Conservation (phyloP, 2,888 invertebrate species). For the Odontothrips loti region DNA sequence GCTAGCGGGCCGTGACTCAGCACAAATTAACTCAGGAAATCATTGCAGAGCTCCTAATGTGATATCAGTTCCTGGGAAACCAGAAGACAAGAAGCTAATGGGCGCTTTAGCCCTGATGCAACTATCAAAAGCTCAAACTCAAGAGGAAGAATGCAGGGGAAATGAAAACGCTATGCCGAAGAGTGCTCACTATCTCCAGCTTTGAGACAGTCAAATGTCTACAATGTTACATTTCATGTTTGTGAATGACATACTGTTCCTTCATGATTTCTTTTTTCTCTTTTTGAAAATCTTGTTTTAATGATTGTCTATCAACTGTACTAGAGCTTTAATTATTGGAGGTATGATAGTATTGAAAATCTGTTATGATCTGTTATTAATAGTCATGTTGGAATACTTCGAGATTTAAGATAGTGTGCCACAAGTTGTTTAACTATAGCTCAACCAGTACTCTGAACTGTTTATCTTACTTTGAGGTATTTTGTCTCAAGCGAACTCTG, state of each 20-base stretch:
- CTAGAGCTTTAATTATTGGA: too few relatives aligned
- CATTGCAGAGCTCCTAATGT: background rate
- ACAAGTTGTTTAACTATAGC: too few relatives aligned
- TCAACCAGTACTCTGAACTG: too few relatives aligned
- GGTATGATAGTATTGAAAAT: too few relatives aligned
- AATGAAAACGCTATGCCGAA: background rate
- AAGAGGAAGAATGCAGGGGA: background rate
- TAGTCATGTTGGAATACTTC: too few relatives aligned
- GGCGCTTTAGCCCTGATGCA: background rate
- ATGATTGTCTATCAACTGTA: background rate
- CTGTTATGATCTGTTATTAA: too few relatives aligned
- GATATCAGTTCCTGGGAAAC: background rate
- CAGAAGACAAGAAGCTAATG: conserved; percentile 6
- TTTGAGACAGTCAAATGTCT: background rate
- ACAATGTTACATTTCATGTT: background rate
- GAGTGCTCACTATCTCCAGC: background rate
- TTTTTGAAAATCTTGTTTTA: background rate
- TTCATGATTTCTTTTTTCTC: background rate
- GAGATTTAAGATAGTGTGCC: too few relatives aligned
- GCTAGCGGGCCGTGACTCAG: conserved; percentile 36
- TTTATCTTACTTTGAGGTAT: too few relatives aligned
- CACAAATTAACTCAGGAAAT: background rate
- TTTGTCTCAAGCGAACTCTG: too few relatives aligned
- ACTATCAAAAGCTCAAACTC: background rate
- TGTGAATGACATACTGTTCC: background rate